Evolutionary conservation across 2,888 invertebrate genomes (phyloP).

Genomic region (Drosophila ezoana): DNA sequence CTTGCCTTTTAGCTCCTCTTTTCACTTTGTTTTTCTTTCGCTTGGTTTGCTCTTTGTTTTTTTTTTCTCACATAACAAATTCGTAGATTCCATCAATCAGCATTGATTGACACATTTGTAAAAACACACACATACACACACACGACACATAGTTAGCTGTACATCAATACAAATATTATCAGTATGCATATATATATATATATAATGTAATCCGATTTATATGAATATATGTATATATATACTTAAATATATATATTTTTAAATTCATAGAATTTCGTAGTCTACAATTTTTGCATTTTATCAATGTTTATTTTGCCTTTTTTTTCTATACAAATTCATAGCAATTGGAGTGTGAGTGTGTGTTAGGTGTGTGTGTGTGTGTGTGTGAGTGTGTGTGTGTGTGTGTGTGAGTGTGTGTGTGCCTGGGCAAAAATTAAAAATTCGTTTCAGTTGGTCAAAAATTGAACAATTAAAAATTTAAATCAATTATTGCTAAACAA

Average conservation of each 20-base stretch:
- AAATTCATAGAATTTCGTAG: neutral
- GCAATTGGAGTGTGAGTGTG: conserved; percentile 20
- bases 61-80: conserved; percentile 11
- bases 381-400: neutral
- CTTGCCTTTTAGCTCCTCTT: neutral
- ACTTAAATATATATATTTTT: neutral
- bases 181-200: neutral
- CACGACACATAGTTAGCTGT: neutral
- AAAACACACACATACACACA: neutral
- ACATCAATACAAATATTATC: neutral
- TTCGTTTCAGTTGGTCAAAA: neutral
- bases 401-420: neutral
- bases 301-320: conserved; percentile 2
- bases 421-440: conserved; percentile 1
- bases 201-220: neutral
- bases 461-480: neutral
- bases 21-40: neutral
- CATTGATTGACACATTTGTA: neutral
- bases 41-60: too few species aligned
- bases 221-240: conserved; percentile 1
- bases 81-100: conserved; percentile 10
- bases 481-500: neutral
- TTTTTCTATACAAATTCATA: conserved; percentile 11
- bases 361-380: conserved; percentile 9
- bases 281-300: conserved; percentile 1